Evolutionary conservation across 2,797 vertebrate genomes (phyloP).

Genomic region (Centroberyx gerrardi): DNA sequence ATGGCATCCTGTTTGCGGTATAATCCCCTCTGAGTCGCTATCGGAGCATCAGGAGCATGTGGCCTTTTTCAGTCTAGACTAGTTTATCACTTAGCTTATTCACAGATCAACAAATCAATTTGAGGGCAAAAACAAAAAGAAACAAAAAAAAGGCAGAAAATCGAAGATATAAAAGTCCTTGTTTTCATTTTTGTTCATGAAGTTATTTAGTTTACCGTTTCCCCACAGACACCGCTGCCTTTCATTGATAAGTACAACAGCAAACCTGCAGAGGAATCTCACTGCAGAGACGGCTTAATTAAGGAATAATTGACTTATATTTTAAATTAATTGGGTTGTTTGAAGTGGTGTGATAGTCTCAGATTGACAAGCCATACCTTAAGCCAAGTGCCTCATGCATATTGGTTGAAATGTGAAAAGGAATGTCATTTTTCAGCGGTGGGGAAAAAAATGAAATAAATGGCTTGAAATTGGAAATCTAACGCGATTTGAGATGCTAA

Average conservation of each 20-base stretch:
- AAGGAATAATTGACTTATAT: slow-evolving; percentile 68
- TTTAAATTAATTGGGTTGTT: slow-evolving; percentile 64
- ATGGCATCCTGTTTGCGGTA: slow-evolving; percentile 49
- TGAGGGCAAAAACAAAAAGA: slow-evolving; percentile 27
- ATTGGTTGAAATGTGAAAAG: slow-evolving; percentile 28
- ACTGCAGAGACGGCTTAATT: slow-evolving; percentile 66
- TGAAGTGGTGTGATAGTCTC: slow-evolving; percentile 50
- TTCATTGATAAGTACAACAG: slow-evolving; percentile 60
- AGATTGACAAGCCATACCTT: slow-evolving; percentile 32
- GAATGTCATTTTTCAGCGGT: not conserved
- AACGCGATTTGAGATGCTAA: slow-evolving; percentile 66
- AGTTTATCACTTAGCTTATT: slow-evolving; percentile 63
- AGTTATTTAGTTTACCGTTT: slow-evolving; percentile 31
- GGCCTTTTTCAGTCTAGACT: slow-evolving; percentile 64
- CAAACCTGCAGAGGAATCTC: slow-evolving; percentile 56
- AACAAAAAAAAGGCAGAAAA: slow-evolving; percentile 15
- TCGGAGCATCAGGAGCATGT: slow-evolving; percentile 50
- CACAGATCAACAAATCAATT: slow-evolving; percentile 69
- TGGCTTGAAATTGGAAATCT: slow-evolving; percentile 72
- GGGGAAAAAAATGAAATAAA: slow-evolving; percentile 52
- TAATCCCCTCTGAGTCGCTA: slow-evolving; percentile 54
- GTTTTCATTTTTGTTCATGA: slow-evolving; percentile 25
- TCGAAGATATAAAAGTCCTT: slow-evolving; percentile 27
- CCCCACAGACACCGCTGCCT: slow-evolving; percentile 36
- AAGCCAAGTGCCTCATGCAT: slow-evolving; percentile 1